Evolutionary conservation across 2,797 vertebrate genomes (phyloP), one percentile per base, ranked within the genome.

Genomic region (Gila robusta): DNA sequence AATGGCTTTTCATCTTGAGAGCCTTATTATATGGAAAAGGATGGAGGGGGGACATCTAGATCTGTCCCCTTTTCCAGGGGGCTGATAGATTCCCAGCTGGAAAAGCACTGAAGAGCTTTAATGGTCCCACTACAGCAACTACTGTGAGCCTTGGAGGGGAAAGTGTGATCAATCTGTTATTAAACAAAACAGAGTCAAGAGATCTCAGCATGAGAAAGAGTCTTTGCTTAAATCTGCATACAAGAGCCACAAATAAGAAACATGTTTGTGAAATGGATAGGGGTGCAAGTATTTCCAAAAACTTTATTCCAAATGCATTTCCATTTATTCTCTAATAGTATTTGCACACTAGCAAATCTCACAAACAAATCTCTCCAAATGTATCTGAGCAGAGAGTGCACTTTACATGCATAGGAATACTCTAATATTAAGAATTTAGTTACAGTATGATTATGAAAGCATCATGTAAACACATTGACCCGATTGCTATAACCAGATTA

Each of bases 1-100:
- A 44, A 12, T 59, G 7, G 26, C n/a, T 32, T 62, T 82, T 28
- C 7, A 59, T 84, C n/a, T 23, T 41, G 17, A 28, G 16, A 70
- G n/a, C 6, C 32, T 39, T 37, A 16, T 77, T 23, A 37, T 9
- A 35, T 17, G 7, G 7, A 82, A 91, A 92, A 89, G 83, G 87
- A 89, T 14, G 90, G 93, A 88, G 87, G 87, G 87, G 86, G 91
- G 87, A 92, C 91, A 87, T 89, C 87, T 91, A 82, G 82, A 93
- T 90, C 92, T 93, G 93, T 91, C 90, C 89, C 91, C 64, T 85
- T 85, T 79, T 16, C 5, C 6, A 16, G 39, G 84, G 71, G 62
- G 47, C 79, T 47, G 79, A 82, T 35, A 28, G 19, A 67, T 35
- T 79, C 49, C 23, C 49, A 52, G 72, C 80, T 59, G 64, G 41